Base-by-base conservation (phyloP, 2,113 vertebrate species). In the Eubucco bourcierii region DNA sequence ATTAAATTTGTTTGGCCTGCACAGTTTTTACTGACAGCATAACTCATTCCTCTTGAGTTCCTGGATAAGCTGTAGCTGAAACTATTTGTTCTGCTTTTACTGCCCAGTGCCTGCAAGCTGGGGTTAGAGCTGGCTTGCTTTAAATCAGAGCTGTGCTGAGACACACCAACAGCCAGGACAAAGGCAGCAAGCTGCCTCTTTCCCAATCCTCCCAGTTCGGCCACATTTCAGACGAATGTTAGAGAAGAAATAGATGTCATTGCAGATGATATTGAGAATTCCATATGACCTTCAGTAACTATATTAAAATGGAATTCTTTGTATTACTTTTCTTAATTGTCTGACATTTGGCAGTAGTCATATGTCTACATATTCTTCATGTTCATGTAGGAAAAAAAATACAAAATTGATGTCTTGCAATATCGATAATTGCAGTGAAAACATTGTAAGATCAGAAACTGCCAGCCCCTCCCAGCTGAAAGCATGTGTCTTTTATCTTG, bases 21-120 rank as follows among this genome's bases (percentile, higher is more conserved):
- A 61, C 24, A 24, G 50, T 82, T 95, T 92, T 95, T 63, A 66
- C 80, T 95, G 91, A 95, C 71, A 81, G 60, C 87, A 89, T 92
- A 92, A 80, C 67, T 94, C 75, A 90, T 90, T 96, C 60, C 70
- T 96, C n/a, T 70, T 68, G 75, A 94, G 90, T 95, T 92, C 75
- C 81, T 87, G 90, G 78, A 90, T 95, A 91, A 92, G 60, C 64
- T 8, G 0, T 87, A 84, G 84, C 87, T 87, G 79, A 95, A 95
- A 89, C 87, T 92, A 68, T 90, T 85, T 92, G 91, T 92, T 95
- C 84, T 78, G 64, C 52, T 95, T 84, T 82, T 58, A 66, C 67
- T 94, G 87, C 79, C 89, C 67, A 61, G 56, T 89, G 83, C 67
- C 72, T 95, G 72, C 79, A 87, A 72, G 67, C 75, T 66, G 71